phyloP scores from a whole-genome alignment of 2,797 vertebrate genomes.

The Aplochiton taeniatus region DNA sequence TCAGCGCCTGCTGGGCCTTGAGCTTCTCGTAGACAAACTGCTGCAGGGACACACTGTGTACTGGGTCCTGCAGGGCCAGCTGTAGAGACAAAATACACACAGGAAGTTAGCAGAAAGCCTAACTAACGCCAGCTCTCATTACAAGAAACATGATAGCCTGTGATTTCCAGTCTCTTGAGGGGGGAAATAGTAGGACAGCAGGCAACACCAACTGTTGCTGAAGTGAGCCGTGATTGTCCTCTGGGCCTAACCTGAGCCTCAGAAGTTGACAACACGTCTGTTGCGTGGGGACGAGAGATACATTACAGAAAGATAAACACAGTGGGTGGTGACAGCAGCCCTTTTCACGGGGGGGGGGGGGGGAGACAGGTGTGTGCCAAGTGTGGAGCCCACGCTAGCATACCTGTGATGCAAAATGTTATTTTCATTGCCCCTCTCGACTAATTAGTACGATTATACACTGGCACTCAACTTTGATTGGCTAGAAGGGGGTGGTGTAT shows the following conservation, averaged over 20 bases:
- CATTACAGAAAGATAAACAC: no score
- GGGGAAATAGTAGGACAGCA: neutral
- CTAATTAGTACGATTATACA: constrained; percentile 35
- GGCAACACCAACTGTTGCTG: neutral
- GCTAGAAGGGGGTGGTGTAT: no score
- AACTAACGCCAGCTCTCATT: neutral
- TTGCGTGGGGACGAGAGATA: no score
- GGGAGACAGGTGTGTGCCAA: neutral
- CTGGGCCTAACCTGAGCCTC: no score
- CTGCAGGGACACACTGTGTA: constrained; percentile 93
- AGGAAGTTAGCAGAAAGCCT: constrained; percentile 1
- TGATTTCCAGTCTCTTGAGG: no score
- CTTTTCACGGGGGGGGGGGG: no score
- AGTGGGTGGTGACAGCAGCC: no score
- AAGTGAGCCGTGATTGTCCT: no score
- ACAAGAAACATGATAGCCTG: no score
- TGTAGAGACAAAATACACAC: constrained; percentile 52
- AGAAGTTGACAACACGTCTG: no score
- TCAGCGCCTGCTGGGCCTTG: constrained; percentile 89
- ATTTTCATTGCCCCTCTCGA: constrained; percentile 26
- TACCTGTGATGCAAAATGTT: neutral
- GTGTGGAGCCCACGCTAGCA: neutral
- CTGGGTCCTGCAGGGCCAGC: constrained; percentile 93
- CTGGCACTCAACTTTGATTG: neutral
- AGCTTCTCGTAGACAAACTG: constrained; percentile 95